Conservation (phyloP, 1,140 invertebrate species). For the Ceratosolen solmsi region DNA sequence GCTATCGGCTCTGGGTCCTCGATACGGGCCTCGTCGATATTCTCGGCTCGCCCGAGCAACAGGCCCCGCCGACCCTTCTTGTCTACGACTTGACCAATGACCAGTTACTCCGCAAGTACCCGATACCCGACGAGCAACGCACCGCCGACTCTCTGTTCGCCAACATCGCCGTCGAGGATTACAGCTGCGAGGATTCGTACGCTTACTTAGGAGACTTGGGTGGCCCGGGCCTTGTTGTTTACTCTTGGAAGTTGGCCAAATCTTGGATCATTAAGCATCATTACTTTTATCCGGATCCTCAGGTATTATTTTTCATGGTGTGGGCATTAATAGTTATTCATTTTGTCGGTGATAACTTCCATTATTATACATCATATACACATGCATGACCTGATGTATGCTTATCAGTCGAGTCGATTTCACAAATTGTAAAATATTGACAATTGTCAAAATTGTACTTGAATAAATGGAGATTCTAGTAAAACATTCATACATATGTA, state of each 20-base stretch:
- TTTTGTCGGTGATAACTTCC: too few species aligned
- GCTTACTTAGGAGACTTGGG: conserved; percentile 81
- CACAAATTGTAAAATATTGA: too few species aligned
- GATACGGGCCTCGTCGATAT: conserved; percentile 82
- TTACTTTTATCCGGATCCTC: conserved; percentile 81
- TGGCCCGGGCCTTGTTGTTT: conserved; percentile 79
- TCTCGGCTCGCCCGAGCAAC: conserved; percentile 73
- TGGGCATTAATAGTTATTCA: too few species aligned
- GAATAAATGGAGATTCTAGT: too few species aligned
- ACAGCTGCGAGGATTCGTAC: conserved; percentile 78
- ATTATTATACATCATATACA: too few species aligned
- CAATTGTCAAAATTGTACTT: too few species aligned
- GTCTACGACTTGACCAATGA: conserved; percentile 85
- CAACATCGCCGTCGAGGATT: conserved; percentile 83
- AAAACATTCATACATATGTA: too few species aligned
- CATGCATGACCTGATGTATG: too few species aligned
- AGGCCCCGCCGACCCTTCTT: conserved; percentile 77
- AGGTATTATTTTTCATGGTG: conserved; percentile 57
- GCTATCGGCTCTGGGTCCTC: conserved; percentile 83
- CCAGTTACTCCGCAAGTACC: conserved; percentile 77
- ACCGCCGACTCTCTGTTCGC: conserved; percentile 83
- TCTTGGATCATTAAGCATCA: conserved; percentile 83
- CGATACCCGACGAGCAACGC: conserved; percentile 77
- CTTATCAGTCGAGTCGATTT: too few species aligned
- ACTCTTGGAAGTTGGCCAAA: conserved; percentile 79